Percentiles rank a stretch among this genome's conserved stretches.
Evolutionary conservation across 2,888 invertebrate species (phyloP).

Genomic region (Lottia gigantea): DNA sequence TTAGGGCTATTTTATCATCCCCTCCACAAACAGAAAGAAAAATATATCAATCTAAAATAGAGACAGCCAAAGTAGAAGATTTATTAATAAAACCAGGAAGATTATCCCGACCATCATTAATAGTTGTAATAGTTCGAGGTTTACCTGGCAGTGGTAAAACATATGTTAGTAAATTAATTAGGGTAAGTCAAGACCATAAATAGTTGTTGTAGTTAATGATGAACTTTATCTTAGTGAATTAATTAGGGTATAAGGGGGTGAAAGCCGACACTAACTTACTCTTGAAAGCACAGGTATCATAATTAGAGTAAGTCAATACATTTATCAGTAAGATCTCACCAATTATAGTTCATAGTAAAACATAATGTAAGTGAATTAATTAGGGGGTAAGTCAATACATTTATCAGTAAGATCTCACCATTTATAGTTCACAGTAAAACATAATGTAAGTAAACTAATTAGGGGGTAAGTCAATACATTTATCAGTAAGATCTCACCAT

Average conservation of each 20-base stretch:
- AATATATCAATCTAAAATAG: conserved; percentile 34
- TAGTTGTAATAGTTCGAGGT: conserved; percentile 90
- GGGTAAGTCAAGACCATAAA: conserved; percentile 70
- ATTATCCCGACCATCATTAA: conserved; percentile 79
- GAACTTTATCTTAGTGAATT: conserved; percentile 78
- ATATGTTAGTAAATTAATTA: conserved; percentile 71
- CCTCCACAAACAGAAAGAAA: neutral
- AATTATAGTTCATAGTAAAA: conserved; percentile 92
- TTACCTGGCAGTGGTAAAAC: conserved; percentile 96
- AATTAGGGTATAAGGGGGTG: too few relatives aligned
- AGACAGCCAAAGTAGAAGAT: conserved; percentile 80
- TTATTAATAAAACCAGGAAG: conserved; percentile 84
- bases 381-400: conserved; percentile 51
- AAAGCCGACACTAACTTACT: too few relatives aligned
- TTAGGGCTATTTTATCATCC: too few relatives aligned
- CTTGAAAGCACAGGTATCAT: too few relatives aligned
- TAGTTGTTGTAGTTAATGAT: conserved; percentile 91
- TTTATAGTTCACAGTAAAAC: too few relatives aligned
- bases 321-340: conserved; percentile 75
- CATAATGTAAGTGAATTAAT: conserved; percentile 73
- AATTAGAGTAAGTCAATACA: conserved; percentile 53
- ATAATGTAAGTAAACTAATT: too few relatives aligned
- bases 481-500: conserved; percentile 74
- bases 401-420: too few relatives aligned
- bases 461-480: too few relatives aligned